Base-by-base conservation (phyloP, 2,888 invertebrate genomes). In the Agrotis clavis region DNA sequence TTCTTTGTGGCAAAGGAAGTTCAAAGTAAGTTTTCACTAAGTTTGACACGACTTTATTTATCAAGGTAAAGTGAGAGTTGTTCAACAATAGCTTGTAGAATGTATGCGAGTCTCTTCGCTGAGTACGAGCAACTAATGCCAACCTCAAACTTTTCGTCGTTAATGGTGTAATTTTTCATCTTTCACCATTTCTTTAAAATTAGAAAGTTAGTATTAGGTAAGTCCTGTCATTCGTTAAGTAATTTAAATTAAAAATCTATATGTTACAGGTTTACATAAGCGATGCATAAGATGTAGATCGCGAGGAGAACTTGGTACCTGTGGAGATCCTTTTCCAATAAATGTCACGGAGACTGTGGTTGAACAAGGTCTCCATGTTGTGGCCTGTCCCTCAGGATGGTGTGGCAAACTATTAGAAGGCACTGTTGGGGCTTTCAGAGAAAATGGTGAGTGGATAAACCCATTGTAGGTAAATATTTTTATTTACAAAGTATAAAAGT, bases 361-460 rank as follows among this genome's bases (percentile, higher is more conserved):
- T 25, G 98, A 98, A 88, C 96, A 96, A 48, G 98, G 98, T 0
- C 97, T 99, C 1, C 97, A 98, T 86, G 97, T 98, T 1, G 97
- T 98, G 16, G 98, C 98, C 0, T 99, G 99, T 87, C 98, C 98
- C 0, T 98, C 98, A 0, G 99, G 99, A 53, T 99, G 99, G 99
- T 99, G 99, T 89, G 98, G 98, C 35, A 99, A 99, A 96, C 97
- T 98, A 65, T 97, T 98, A 51, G 99, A 99, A 92, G 98, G 98
- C 72, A 97, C 97, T 13, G 90, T 93, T 83, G 98, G 98, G 86
- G 96, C 98, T 64, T 97, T 98, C 83, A 97, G 98, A 90, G 97
- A 97, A 90, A 98, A 98, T 95, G 98, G 98, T 98, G 94, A 92
- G 86, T 80, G 45, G 35, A 53, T 60, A 25, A 69, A 25, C 19